Base-by-base conservation (phyloP, 1,140 invertebrate species). In the Drosophila funebris region DNA sequence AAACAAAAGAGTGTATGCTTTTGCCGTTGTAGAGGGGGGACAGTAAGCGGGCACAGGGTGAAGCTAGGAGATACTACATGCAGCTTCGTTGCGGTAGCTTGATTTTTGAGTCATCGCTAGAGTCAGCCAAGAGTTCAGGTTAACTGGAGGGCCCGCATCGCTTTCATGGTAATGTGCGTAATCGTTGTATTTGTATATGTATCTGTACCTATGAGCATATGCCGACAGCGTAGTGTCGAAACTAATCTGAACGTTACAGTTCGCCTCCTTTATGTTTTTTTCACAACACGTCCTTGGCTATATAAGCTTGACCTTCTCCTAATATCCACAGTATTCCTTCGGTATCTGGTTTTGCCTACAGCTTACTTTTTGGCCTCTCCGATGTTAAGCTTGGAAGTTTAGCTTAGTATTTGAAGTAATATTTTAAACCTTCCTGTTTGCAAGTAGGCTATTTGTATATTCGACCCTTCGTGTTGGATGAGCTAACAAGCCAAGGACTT, bases 71-170 rank as follows among this genome's bases (percentile, higher is more conserved):
- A n/a, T n/a, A n/a, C 54, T 41, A 24, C 48, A 41, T 72, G 58
- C 73, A 63, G 78, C 68, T 77, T 60, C 83, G 83, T 88, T 88
- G 78, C 83, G 83, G 76, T 88, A 88, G 83, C 84, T 76, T 88
- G 83, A 78, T 82, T 88, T 85, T 88, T 88, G 84, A 88, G 52
- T 88, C 83, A 88, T 73, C 66, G 69, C 68, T 68, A 60, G 64
- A 70, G 78, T 73, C 69, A 73, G 72, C 57, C 76, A 61, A 70
- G 64, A 69, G 71, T 73, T 69, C 71, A 56, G 50, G 52, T 27
- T 14, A 29, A 18, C 22, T 33, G 33, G 31, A 27, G 68, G 66
- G 61, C 77, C 78, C 81, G 82, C 81, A 73, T 75, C 75, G 73
- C 78, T 85, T 73, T 68, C 72, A 77, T 74, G 72, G 64, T 61